Evolutionary conservation across 2,113 vertebrate genomes (phyloP).

Genomic region (Myiagra hebetior): DNA sequence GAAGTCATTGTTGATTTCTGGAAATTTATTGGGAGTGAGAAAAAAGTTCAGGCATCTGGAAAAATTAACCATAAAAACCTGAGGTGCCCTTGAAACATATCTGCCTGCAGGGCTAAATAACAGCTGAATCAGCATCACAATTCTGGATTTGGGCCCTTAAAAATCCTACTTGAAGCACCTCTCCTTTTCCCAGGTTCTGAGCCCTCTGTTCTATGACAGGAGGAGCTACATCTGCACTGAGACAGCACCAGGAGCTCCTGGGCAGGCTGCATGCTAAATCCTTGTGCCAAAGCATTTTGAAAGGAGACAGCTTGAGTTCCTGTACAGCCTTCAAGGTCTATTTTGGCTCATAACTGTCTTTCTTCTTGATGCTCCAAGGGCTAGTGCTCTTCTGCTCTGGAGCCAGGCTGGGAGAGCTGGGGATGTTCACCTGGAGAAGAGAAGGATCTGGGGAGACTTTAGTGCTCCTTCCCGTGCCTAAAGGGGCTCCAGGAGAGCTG

Average conservation of each 20-base stretch:
- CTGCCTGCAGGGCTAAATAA: not conserved
- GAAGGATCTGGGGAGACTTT: not conserved
- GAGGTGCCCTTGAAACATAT: not conserved
- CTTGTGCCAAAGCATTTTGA: not conserved
- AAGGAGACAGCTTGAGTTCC: not conserved
- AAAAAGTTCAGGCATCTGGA: slow-evolving; percentile 11
- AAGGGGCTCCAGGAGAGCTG: not conserved
- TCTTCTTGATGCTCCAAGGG: not conserved
- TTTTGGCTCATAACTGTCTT: not conserved
- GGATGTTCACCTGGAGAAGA: not conserved
- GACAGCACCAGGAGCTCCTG: not conserved
- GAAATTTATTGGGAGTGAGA: slow-evolving; percentile 25
- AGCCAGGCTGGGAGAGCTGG: not conserved
- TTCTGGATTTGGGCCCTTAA: not conserved
- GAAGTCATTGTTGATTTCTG: slow-evolving; percentile 1
- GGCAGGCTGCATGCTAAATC: not conserved
- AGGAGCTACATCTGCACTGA: not conserved
- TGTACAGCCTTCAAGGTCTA: not conserved
- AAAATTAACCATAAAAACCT: slow-evolving; percentile 17
- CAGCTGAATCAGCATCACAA: not conserved
- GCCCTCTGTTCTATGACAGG: not conserved
- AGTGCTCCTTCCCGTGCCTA: not conserved
- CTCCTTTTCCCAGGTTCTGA: not conserved
- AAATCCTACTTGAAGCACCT: not conserved
- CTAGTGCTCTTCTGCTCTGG: not conserved